Base-by-base conservation (phyloP, 1,140 invertebrate genomes). In the Anoplophora glabripennis region DNA sequence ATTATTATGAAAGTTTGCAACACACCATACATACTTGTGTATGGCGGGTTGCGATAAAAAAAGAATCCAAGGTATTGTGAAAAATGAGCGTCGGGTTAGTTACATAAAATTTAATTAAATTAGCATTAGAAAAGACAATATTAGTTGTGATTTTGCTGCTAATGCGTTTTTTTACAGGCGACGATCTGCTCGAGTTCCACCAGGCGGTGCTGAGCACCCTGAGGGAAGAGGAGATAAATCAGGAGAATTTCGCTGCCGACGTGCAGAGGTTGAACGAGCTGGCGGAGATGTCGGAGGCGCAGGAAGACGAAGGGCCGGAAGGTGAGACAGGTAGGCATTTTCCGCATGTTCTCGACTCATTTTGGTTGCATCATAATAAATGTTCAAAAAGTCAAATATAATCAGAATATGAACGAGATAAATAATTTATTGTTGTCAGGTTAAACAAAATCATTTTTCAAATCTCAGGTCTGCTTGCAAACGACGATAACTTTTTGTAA, bases 101-200 rank as follows among this genome's bases (percentile, higher is more conserved):
- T n/a, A n/a, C n/a, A n/a, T n/a, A n/a, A n/a, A n/a, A n/a, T n/a
- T n/a, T n/a, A n/a, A n/a, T n/a, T n/a, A n/a, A n/a, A n/a, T n/a
- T n/a, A n/a, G n/a, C n/a, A n/a, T n/a, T n/a, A n/a, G n/a, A 5
- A 28, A 28, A 28, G 2, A 3, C 21, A 28, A 28, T 28, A 28
- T 3, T 28, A n/a, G 21, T 28, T 28, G 21, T 28, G 21, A 5
- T 28, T 28, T 28, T 28, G 21, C 21, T 28, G 5, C 21, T 28
- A 28, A 2, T 28, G 5, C 21, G 5, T 28, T 28, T 28, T 33
- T 12, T 34, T 33, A 9, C 46, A 80, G 79, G 79, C 54, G 93
- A 96, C 65, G 94, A 98, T 77, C 79, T 98, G 1, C 77, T 96
- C 38, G 94, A 97, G 68, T 98, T 98, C 72, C 94, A 97, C 78